Base-by-base conservation (phyloP, 2,797 vertebrate species). In the Syngnathus rostellatus region DNA sequence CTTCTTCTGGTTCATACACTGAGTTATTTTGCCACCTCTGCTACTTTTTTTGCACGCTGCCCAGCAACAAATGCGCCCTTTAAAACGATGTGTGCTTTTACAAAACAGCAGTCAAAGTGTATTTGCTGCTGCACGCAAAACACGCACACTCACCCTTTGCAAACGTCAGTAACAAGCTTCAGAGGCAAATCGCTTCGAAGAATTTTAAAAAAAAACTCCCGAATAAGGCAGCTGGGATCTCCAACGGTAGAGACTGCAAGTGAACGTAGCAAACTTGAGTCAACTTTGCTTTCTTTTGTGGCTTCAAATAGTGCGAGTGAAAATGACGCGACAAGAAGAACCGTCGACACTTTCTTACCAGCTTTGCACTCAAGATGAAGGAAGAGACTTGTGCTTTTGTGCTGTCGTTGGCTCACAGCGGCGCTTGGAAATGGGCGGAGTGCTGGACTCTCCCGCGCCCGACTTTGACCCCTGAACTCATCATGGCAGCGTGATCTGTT, bases 391-490 rank as follows among this genome's bases (percentile, higher is more conserved):
- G 40, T 43, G 7, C 12, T 62, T 25, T 23, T 25, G 45, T 62
- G 41, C 25, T 25, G 41, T 62, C 21, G 37, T 62, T 3, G 3
- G 21, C 40, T 58, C 55, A 10, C 21, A 25, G 53, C 23, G 4
- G 11, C 8, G 59, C 12, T 16, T 14, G 21, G 11, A 16, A 37
- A 21, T 62, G 23, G 60, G 60, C 41, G 60, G 60, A 62, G 60
- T 62, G 21, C 6, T 16, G 8, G 60, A 62, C 10, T 45, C 41
- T 62, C 55, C 31, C 31, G 12, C 25, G 12, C 55, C 31, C 25
- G 40, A 23, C 41, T 43, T 48, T 21, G 60, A 62, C 21, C n/a
- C 38, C 41, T 46, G 60, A 62, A 62, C 41, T 45, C 60, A 17
- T 62, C 60, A 31, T 8, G 21, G 12, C 43, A 23, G 7, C 31